Evolutionary conservation across 1,140 invertebrate genomes (phyloP).

Genomic region (Daktulosphaira vitifoliae): DNA sequence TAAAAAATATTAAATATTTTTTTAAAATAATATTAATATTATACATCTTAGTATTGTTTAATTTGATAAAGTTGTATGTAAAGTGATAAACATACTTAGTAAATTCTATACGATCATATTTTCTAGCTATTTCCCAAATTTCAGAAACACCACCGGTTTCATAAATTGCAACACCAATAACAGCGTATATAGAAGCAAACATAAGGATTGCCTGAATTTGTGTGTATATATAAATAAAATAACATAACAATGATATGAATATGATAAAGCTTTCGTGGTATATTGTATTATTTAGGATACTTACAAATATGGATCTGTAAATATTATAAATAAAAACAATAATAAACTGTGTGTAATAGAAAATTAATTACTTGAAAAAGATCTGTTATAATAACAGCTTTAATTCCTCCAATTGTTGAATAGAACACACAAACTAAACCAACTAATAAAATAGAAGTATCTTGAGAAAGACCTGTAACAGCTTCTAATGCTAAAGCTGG

Average conservation of each 20-base stretch:
- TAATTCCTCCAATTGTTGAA: conserved; percentile 78
- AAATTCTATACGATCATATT: conserved; percentile 58
- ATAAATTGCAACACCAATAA: conserved; percentile 61
- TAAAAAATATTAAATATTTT: no score
- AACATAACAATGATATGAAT: conserved; percentile 77
- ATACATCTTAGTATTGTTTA: no score
- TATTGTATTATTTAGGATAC: no score
- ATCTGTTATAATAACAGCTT: conserved; percentile 78
- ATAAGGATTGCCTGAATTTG: conserved; percentile 62
- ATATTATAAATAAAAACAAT: no score
- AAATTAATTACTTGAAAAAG: conserved; percentile 67
- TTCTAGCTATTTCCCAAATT: conserved; percentile 58
- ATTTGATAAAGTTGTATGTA: no score
- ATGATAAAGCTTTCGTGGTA: conserved; percentile 83
- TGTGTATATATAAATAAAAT: conserved; percentile 63
- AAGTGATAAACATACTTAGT: conserved; percentile 49
- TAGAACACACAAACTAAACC: conserved; percentile 79
- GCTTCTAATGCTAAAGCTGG: conserved; percentile 83
- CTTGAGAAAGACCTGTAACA: conserved; percentile 67
- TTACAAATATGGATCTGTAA: conserved; percentile 45
- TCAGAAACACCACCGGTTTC: conserved; percentile 50
- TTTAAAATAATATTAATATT: no score
- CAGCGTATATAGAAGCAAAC: conserved; percentile 63
- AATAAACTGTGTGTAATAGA: no score
- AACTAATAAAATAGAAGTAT: conserved; percentile 67